phyloP scores from a whole-genome alignment of 2,113 vertebrate genomes.

The Perccottus glenii region DNA sequence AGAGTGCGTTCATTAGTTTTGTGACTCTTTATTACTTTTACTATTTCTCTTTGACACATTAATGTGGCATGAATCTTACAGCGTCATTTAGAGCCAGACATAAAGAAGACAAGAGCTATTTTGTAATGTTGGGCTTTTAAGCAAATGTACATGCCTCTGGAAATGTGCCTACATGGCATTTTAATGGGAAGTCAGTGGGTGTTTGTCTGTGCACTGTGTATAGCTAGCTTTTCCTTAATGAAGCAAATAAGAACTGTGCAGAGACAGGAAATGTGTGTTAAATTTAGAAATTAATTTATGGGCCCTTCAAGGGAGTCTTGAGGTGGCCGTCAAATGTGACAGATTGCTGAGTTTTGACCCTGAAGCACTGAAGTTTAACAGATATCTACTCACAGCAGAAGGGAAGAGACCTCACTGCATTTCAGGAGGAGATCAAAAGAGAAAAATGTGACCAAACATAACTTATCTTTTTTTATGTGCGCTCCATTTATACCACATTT shows the following conservation, averaged over 20 bases:
- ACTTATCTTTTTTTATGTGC: too few relatives aligned
- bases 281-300: constrained; percentile 50
- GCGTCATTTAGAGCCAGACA: constrained; percentile 2
- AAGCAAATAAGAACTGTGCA: constrained; percentile 33
- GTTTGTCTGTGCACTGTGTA: constrained; percentile 22
- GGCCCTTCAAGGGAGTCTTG: constrained; percentile 37
- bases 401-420: constrained; percentile 35
- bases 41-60: constrained; percentile 13
- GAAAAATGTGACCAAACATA: constrained; percentile 38
- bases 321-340: constrained; percentile 60
- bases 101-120: neutral
- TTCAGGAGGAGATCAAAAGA: constrained; percentile 37
- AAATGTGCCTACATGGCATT: constrained; percentile 37
- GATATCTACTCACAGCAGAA: constrained; percentile 48
- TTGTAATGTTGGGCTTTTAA: constrained; percentile 8
- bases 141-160: constrained; percentile 38
- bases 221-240: constrained; percentile 41
- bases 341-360: constrained; percentile 56
- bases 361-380: constrained; percentile 45
- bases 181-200: constrained; percentile 49
- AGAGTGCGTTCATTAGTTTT: constrained; percentile 38
- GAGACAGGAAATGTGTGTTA: constrained; percentile 24
- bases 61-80: neutral
- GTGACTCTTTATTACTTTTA: constrained; percentile 13
- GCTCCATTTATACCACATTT: too few relatives aligned